Evolutionary conservation across 1,140 invertebrate genomes (phyloP), one percentile per base, ranked within the genome.

Genomic region (Ceratosolen fusciceps): DNA sequence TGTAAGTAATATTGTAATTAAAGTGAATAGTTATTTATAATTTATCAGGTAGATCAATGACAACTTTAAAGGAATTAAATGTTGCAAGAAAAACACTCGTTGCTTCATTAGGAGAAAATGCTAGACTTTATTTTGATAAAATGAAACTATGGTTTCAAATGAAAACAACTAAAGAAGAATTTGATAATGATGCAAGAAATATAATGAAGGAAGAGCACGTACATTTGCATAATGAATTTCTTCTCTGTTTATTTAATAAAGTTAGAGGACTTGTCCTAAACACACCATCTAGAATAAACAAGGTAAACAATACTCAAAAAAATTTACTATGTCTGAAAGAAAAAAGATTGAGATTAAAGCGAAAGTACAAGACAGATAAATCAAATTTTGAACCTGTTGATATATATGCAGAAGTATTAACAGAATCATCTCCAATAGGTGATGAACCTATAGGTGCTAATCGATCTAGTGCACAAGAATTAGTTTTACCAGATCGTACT

Each of bases 211-310:
- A 91, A 4, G 93, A 95, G 62, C 93, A 95, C 88, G 92, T 96
- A 49, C 94, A 94, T 87, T 91, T 95, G 34, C 96, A 96, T 85
- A 97, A 97, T 90, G 93, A 96, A 83, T 96, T 97, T 86, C 89
- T 97, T 9, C 86, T 96, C 12, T 95, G 95, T 14, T 90, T 96
- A 60, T 92, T 96, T 14, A 95, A 95, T 81, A 96, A 94, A 91
- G 94, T 96, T 21, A 93, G 95, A 85, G 92, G 92, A 34, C 88
- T 94, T 67, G 91, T 92, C 2, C 90, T 92, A 58, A 88, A 91
- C 10, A 92, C 93, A 43, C 91, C 93, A 58, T 87, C 87, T 12
- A 85, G 85, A 31, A 81, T 37, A 82, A 85, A 70, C 7, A 80
- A 72, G 39, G 7, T 77, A 9, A 76, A 72, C 16, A 86, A 84